These are phyloP conservation scores for Steinernema khuongi DNA, from an alignment of 1,140 invertebrate species.

Conservation along the genomic window DNA sequence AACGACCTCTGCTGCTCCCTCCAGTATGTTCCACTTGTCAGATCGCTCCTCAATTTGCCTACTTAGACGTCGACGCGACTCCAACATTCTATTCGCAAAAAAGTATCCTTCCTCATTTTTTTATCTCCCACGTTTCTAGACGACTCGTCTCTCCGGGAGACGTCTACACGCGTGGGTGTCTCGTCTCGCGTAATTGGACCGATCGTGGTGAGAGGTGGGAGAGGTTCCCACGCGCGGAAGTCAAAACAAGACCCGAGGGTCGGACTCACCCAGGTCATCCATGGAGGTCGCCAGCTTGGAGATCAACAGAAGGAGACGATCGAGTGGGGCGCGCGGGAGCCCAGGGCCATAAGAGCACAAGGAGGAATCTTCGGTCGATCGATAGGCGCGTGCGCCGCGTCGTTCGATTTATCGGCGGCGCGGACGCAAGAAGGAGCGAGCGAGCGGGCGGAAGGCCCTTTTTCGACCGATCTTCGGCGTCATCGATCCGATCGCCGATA, in stretches of 20 bases:
- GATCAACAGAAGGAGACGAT: background rate
- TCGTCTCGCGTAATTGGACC: too few relatives aligned
- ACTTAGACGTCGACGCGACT: too few relatives aligned
- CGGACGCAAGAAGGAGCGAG: slow-evolving; percentile 1
- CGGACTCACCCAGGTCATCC: slow-evolving; percentile 2
- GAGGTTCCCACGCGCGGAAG: background rate
- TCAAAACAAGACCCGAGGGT: background rate
- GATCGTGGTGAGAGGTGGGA: too few relatives aligned
- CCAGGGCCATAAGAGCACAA: slow-evolving; percentile 8
- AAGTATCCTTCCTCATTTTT: too few relatives aligned
- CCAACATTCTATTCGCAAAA: too few relatives aligned
- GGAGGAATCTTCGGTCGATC: background rate
- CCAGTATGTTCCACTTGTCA: too few relatives aligned
- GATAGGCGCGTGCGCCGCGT: slow-evolving; percentile 11
- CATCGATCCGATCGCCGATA: too few relatives aligned
- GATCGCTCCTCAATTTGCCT: too few relatives aligned
- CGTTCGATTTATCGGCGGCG: slow-evolving; percentile 7
- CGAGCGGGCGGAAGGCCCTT: background rate
- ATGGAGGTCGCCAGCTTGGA: background rate
- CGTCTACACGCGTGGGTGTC: too few relatives aligned
- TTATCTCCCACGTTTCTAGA: too few relatives aligned
- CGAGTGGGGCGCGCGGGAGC: background rate
- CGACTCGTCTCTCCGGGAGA: too few relatives aligned
- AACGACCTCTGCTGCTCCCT: too few relatives aligned
- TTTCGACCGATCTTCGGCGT: background rate